A percentile compares a stretch with the other conserved stretches of the same genome.
phyloP scores from a whole-genome alignment of 2,797 vertebrate genomes.

The Columba guinea region DNA sequence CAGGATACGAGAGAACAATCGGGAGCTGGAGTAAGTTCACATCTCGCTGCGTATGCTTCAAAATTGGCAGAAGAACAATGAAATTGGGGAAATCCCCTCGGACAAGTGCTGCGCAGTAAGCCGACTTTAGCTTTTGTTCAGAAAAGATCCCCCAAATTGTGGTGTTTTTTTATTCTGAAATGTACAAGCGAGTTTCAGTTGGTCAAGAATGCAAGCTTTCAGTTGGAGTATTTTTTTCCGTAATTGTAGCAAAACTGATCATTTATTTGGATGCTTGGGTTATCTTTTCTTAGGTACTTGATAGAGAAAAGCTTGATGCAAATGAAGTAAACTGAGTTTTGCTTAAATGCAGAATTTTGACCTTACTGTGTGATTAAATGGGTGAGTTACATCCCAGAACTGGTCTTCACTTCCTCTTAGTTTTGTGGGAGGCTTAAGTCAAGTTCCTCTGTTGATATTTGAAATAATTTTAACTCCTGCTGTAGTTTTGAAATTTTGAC shows the following conservation, averaged over 20 bases:
- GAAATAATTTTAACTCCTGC: background rate
- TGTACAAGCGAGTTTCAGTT: background rate
- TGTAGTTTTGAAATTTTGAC: background rate
- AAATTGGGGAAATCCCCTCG: conserved; percentile 45
- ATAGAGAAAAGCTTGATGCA: background rate
- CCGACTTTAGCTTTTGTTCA: background rate
- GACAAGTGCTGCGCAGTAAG: background rate
- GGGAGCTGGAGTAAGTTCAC: conserved; percentile 25
- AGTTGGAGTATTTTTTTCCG: background rate
- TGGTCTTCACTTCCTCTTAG: background rate
- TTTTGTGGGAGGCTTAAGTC: background rate
- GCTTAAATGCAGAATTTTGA: background rate
- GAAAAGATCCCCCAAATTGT: background rate
- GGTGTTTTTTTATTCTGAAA: background rate
- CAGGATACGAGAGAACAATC: conserved; percentile 59
- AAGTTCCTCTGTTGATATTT: background rate
- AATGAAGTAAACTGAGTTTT: background rate
- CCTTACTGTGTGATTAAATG: background rate
- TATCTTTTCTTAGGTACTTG: background rate
- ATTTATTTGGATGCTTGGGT: background rate
- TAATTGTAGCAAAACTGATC: background rate
- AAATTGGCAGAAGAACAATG: conserved; percentile 50
- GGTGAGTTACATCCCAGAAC: background rate
- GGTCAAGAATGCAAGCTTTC: background rate
- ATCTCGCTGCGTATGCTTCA: conserved; percentile 31